phyloP scores from a whole-genome alignment of 2,888 invertebrate genomes.

The Latrodectus hesperus region DNA sequence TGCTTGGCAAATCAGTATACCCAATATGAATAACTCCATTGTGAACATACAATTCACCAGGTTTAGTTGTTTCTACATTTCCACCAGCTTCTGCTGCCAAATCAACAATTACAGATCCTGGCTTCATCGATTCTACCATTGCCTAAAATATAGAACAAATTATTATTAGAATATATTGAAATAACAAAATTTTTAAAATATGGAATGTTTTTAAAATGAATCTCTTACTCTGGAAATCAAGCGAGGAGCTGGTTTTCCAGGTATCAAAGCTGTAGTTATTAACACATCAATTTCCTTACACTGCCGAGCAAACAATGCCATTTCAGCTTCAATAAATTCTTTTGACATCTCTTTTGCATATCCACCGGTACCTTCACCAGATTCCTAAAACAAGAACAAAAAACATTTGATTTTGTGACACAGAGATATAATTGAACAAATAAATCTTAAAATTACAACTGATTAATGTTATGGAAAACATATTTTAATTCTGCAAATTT shows the following conservation, averaged over 20 bases:
- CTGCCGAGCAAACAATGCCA: conserved; percentile 89
- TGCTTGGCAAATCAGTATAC: conserved; percentile 87
- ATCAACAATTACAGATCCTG: conserved; percentile 92
- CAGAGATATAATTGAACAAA: too few species aligned
- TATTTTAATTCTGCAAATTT: too few species aligned
- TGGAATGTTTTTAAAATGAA: background rate
- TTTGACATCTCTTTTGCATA: conserved; percentile 91
- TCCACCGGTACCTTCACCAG: conserved; percentile 81
- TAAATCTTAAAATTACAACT: too few species aligned
- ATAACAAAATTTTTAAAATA: background rate
- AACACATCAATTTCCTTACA: conserved; percentile 89
- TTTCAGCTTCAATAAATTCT: conserved; percentile 89
- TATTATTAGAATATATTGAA: background rate
- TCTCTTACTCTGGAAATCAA: conserved; percentile 83
- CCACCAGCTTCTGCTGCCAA: conserved; percentile 92
- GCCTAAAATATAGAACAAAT: conserved; percentile 77
- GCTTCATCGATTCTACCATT: conserved; percentile 87
- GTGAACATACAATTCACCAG: conserved; percentile 83
- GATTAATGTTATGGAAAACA: too few species aligned
- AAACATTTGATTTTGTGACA: background rate
- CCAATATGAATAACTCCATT: conserved; percentile 90
- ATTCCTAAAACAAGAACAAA: conserved; percentile 74
- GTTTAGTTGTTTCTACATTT: conserved; percentile 87
- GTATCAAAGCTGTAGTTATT: conserved; percentile 92
- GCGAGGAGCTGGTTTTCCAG: conserved; percentile 87